A percentile compares a stretch with the other conserved stretches of the same genome.
Evolutionary conservation across 2,888 invertebrate species (phyloP).

Genomic region (Malthinus seriepunctatus): DNA sequence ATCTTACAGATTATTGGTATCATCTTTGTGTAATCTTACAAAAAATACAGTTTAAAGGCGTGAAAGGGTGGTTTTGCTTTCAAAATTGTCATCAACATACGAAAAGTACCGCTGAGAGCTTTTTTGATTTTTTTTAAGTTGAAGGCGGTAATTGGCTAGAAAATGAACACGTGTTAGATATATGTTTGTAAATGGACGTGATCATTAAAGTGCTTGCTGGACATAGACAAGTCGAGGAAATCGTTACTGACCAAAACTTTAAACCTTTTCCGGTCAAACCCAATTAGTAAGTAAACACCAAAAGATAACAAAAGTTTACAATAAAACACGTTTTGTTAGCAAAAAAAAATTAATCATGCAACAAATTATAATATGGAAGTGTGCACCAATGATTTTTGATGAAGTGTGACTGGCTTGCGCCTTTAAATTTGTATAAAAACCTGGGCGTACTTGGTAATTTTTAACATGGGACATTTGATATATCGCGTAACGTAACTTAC

Average conservation of each 20-base stretch:
- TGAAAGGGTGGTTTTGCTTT: constrained; percentile 15
- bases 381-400: constrained; percentile 22
- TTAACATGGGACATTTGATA: not conserved
- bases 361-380: constrained; percentile 23
- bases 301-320: not conserved
- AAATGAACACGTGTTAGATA: not conserved
- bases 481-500: not conserved
- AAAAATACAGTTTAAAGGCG: constrained; percentile 7
- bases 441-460: not conserved
- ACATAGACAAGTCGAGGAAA: no score
- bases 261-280: constrained; percentile 1
- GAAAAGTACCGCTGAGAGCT: not conserved
- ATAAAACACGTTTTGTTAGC: no score
- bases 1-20: constrained; percentile 20
- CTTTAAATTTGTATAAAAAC: not conserved
- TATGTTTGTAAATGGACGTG: not conserved
- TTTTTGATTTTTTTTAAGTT: no score
- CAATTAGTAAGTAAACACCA: constrained; percentile 4
- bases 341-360: no score
- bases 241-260: constrained; percentile 11
- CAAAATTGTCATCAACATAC: not conserved
- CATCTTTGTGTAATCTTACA: constrained; percentile 17
- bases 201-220: constrained; percentile 1
- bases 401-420: constrained; percentile 25
- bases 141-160: no score